A percentile compares a stretch with the other conserved stretches of the same genome.
phyloP scores from a whole-genome alignment of 2,113 vertebrate species.

The Xenopus laevis region DNA sequence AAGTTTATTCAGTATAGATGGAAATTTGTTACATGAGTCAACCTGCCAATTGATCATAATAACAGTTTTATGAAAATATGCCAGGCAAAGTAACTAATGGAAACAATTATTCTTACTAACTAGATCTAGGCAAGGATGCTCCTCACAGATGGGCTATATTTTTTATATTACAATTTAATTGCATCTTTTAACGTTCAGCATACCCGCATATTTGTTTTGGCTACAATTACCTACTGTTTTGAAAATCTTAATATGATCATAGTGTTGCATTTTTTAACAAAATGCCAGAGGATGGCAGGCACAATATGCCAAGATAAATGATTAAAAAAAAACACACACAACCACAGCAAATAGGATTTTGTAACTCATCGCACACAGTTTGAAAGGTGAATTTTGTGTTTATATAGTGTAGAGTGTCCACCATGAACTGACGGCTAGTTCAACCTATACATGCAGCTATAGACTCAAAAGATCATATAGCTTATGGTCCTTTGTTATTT shows the following conservation, averaged over 20 bases:
- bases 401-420: no score
- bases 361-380: no score
- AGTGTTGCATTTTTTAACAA: background rate
- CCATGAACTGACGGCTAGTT: no score
- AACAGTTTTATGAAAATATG: slow-evolving; percentile 56
- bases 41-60: slow-evolving; percentile 52
- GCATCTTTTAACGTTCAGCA: slow-evolving; percentile 48
- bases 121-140: slow-evolving; percentile 57
- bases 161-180: slow-evolving; percentile 49
- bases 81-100: slow-evolving; percentile 56
- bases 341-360: no score
- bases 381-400: no score
- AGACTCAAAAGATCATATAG: no score
- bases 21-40: slow-evolving; percentile 57
- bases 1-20: slow-evolving; percentile 45
- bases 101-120: slow-evolving; percentile 61
- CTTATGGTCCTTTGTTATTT: no score
- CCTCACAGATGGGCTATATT: slow-evolving; percentile 49
- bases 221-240: slow-evolving; percentile 37
- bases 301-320: background rate
- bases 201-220: slow-evolving; percentile 27
- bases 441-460: no score
- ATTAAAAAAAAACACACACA: no score
- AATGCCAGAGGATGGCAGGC: background rate
- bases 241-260: slow-evolving; percentile 32